These are phyloP conservation scores for Steatocranus sp. DNA, from an alignment of 2,797 vertebrate species.

Conservation along the genomic window DNA sequence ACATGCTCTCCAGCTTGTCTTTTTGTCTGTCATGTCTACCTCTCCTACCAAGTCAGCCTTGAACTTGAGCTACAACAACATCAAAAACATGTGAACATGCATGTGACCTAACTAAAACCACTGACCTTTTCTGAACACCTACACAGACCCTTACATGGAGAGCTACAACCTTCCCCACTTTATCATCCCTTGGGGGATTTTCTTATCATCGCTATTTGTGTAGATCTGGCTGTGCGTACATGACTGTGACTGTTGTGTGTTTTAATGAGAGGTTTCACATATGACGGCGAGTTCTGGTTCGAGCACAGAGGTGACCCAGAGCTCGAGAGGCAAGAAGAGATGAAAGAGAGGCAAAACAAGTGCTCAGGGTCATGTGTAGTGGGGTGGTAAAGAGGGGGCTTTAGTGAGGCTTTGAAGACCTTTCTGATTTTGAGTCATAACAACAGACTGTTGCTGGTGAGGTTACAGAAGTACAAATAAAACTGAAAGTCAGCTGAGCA, in stretches of 20 bases:
- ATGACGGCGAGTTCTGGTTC: constrained; percentile 17
- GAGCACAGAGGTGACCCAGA: constrained; percentile 37
- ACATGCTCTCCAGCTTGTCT: neutral
- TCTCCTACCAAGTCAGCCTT: neutral
- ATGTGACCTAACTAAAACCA: constrained; percentile 40
- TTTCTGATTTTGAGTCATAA: constrained; percentile 24
- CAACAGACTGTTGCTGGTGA: neutral
- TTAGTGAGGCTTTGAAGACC: neutral
- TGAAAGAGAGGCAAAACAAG: constrained; percentile 47
- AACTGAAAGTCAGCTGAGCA: neutral
- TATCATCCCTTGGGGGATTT: neutral
- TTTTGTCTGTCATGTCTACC: rapidly evolving
- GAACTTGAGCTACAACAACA: neutral
- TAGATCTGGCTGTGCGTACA: neutral
- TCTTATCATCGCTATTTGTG: neutral
- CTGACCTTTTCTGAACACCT: neutral
- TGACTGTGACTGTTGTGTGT: neutral
- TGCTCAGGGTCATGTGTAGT: neutral
- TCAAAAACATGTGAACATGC: constrained; percentile 45
- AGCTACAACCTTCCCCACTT: neutral
- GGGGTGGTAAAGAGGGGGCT: neutral
- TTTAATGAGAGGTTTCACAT: constrained; percentile 34
- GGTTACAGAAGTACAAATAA: neutral
- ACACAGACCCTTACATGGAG: neutral
- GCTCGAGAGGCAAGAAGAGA: constrained; percentile 15